Evolutionary conservation across 2,888 invertebrate genomes (phyloP).

Genomic region (Danaus chrysippus): DNA sequence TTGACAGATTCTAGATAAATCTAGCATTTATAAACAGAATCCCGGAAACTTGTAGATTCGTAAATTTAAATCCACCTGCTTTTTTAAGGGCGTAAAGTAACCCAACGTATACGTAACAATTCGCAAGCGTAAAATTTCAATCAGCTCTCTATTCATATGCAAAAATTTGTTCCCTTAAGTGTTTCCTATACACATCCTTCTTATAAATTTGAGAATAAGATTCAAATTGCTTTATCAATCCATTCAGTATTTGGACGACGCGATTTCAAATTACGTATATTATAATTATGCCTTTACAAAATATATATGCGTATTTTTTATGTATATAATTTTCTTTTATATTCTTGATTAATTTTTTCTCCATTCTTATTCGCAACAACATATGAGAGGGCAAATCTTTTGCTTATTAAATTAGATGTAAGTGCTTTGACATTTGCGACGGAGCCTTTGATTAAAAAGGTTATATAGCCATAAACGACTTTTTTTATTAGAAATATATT

Average conservation of each 20-base stretch:
- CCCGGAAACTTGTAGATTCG: slow-evolving; percentile 10
- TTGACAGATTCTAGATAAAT: slow-evolving; percentile 19
- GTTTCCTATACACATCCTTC: slow-evolving; percentile 14
- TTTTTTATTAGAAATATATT: neutral
- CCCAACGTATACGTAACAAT: slow-evolving; percentile 71
- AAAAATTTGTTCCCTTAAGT: slow-evolving; percentile 49
- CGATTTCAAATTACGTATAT: slow-evolving; percentile 17
- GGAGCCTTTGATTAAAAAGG: slow-evolving; percentile 17
- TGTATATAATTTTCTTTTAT: slow-evolving; percentile 22
- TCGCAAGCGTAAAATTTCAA: slow-evolving; percentile 50
- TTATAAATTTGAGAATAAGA: slow-evolving; percentile 13
- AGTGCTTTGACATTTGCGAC: slow-evolving; percentile 13
- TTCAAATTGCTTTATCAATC: slow-evolving; percentile 11
- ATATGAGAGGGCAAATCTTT: slow-evolving; percentile 22
- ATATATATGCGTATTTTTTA: slow-evolving; percentile 21
- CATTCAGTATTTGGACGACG: slow-evolving; percentile 18
- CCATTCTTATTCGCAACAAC: slow-evolving; percentile 30
- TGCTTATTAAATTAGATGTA: slow-evolving; percentile 19
- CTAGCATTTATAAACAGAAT: slow-evolving; percentile 16
- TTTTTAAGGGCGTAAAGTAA: slow-evolving; percentile 25
- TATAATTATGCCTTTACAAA: slow-evolving; percentile 19
- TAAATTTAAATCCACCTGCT: slow-evolving; percentile 18
- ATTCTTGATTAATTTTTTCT: slow-evolving; percentile 32
- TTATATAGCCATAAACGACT: slow-evolving; percentile 3
- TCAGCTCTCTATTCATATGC: slow-evolving; percentile 72